Conservation (phyloP, 2,888 invertebrate species). For the Neria commutata region DNA sequence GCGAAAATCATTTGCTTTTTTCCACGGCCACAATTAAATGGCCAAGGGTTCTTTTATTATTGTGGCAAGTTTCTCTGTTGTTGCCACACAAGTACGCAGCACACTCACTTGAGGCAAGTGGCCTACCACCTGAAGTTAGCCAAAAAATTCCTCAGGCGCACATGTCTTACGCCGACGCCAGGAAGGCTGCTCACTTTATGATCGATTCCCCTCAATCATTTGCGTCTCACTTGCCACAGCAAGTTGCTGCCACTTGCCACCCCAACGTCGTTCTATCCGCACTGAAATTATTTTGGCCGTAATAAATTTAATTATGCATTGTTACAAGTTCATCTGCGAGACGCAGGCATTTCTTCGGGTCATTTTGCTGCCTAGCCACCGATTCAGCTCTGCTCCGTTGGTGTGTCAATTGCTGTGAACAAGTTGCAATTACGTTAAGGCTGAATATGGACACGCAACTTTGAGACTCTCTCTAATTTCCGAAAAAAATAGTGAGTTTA, state of each 20-base stretch:
- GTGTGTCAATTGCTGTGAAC: neutral
- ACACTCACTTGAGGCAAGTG: too few relatives aligned
- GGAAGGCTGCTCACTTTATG: neutral
- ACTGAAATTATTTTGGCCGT: neutral
- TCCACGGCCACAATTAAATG: too few relatives aligned
- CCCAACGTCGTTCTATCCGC: neutral
- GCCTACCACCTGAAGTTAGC: neutral
- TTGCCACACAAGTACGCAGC: neutral
- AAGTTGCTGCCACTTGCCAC: too few relatives aligned
- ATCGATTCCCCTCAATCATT: neutral
- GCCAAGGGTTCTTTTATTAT: too few relatives aligned
- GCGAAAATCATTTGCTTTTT: neutral
- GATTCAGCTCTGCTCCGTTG: too few relatives aligned
- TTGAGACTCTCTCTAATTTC: too few relatives aligned
- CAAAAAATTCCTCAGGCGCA: neutral
- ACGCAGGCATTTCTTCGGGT: neutral
- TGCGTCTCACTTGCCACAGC: too few relatives aligned
- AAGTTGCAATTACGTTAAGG: neutral
- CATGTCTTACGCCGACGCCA: too few relatives aligned
- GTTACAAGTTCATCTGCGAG: neutral
- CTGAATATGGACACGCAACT: too few relatives aligned
- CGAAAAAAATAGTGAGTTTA: too few relatives aligned
- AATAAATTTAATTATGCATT: neutral
- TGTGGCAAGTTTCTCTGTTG: neutral
- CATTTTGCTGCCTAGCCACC: too few relatives aligned